Evolutionary conservation across 2,797 vertebrate genomes (phyloP).

Genomic region (Chelon auratus): DNA sequence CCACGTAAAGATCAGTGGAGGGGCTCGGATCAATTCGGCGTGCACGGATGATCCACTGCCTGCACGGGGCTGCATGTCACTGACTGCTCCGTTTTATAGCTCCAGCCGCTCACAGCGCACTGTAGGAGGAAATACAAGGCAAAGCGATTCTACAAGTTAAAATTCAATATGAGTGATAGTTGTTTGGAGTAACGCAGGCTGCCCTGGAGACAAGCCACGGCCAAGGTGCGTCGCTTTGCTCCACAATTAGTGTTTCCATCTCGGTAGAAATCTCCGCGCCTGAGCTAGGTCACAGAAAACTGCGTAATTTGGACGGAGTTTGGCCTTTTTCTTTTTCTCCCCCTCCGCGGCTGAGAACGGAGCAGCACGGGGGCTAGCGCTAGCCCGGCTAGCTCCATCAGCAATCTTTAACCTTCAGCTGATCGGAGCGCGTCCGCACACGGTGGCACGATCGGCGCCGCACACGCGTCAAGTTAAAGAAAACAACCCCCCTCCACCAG

Average conservation of each 20-base stretch:
- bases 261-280: not conserved
- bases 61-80: not conserved
- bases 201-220: not conserved
- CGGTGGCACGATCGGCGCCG: constrained; percentile 32
- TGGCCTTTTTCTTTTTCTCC: constrained; percentile 54
- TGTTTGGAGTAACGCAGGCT: constrained; percentile 2
- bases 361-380: constrained; percentile 52
- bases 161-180: constrained; percentile 11
- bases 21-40: constrained; percentile 16
- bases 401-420: constrained; percentile 80
- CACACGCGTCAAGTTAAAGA: constrained; percentile 52
- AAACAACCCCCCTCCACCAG: not conserved
- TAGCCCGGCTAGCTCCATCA: constrained; percentile 77
- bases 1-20: not conserved
- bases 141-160: constrained; percentile 54
- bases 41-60: not conserved
- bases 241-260: not conserved
- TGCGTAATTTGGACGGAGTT: constrained; percentile 57
- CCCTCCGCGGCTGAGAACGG: constrained; percentile 1
- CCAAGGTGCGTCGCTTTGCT: not conserved
- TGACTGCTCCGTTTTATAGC: constrained; percentile 38
- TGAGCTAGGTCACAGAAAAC: constrained; percentile 8
- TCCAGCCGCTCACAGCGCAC: constrained; percentile 13
- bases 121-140: not conserved
- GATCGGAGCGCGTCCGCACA: constrained; percentile 63